Evolutionary conservation across 2,113 vertebrate genomes (phyloP), one percentile per base, ranked within the genome.

Genomic region (Tragelaphus buxtoni): DNA sequence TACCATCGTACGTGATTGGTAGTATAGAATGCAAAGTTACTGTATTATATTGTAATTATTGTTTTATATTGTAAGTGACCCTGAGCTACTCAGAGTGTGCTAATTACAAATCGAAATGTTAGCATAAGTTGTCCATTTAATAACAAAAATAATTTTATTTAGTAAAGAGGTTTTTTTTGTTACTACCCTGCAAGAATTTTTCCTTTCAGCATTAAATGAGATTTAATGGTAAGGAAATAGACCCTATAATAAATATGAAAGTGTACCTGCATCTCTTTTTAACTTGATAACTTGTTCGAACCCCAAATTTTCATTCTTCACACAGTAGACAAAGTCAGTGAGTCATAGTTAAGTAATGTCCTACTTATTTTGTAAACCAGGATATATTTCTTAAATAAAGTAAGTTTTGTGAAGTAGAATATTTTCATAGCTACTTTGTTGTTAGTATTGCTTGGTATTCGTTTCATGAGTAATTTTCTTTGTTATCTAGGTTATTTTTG

Each of bases 381-480:
- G 32, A 26, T 65, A 0, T 94, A 63, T 47, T 96, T 80, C 84
- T 86, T 85, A 86, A 90, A 56, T 86, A 60, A 72, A 84, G 5
- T 95, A 63, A 87, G 20, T 79, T 82, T 88, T 79, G 49, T 91
- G 63, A 91, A 88, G 35, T 88, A 91, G 63, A 88, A 56, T 32
- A 63, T 82, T 88, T 85, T 86, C 69, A 80, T 85, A 72, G 26
- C 24, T 93, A 17, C 24, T 93, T 95, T 95, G 55, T 65, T 90
- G 16, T 90, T 76, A 82, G 61, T 45, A 80, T 69, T 90, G 28
- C 26, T 81, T 53, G 35, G 39, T 26, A 63, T 87, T 42, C 9
- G 30, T 91, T 90, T 9, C 79, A 22, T 85, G 79, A 91, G 24
- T 85, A 90, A 42, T n/a, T 94, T 91, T 94, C 20, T 76, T 83